Evolutionary conservation across 2,797 vertebrate species (phyloP).

Genomic region (Ispidina picta): DNA sequence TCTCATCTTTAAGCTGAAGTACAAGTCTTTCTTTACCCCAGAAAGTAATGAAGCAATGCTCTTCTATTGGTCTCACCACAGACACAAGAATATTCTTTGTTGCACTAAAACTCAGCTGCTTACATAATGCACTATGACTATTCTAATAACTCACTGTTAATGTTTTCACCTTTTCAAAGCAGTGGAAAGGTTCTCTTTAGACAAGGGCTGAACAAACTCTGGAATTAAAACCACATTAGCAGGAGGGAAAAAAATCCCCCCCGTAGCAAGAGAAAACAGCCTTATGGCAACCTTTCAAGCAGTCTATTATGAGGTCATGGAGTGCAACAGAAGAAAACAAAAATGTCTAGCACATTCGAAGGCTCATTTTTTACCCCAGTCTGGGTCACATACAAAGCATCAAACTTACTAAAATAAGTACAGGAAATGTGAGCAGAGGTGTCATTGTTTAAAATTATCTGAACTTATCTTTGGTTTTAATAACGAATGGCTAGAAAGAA

Average conservation of each 20-base stretch:
- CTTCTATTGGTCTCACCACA: not conserved
- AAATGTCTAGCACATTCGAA: not conserved
- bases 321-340: not conserved
- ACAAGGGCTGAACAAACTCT: not conserved
- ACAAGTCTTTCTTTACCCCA: not conserved
- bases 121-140: not conserved
- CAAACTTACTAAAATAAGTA: not conserved
- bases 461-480: not conserved
- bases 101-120: not conserved
- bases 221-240: not conserved
- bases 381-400: not conserved
- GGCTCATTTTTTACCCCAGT: not conserved
- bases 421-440: fast-evolving
- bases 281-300: not conserved
- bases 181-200: not conserved
- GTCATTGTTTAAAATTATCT: not conserved
- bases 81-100: not conserved
- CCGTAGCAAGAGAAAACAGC: not conserved
- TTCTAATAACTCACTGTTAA: not conserved
- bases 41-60: not conserved
- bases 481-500: not conserved
- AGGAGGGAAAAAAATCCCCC: not conserved
- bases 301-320: not conserved
- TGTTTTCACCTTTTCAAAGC: not conserved
- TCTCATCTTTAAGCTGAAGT: not conserved